These are phyloP conservation scores for Drosophila parthenogenetica DNA, from an alignment of 2,888 invertebrate species.

Conservation along the genomic window DNA sequence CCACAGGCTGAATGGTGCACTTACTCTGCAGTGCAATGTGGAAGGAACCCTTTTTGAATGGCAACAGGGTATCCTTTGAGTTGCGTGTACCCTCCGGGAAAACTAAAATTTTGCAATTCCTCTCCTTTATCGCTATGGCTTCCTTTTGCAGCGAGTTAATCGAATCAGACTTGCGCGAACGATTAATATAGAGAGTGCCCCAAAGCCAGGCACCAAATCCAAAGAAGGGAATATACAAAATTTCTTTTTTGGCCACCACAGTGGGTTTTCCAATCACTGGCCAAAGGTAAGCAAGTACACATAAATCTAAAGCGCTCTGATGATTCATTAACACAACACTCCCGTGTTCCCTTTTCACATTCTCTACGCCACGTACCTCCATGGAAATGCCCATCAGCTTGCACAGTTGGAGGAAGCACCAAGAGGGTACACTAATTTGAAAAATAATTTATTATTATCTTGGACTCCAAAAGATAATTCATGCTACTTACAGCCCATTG, in stretches of 20 bases:
- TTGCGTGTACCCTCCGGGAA: slow-evolving; percentile 98
- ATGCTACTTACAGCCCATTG: slow-evolving; percentile 91
- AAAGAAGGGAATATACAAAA: slow-evolving; percentile 93
- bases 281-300: slow-evolving; percentile 86
- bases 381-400: slow-evolving; percentile 88
- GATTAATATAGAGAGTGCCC: slow-evolving; percentile 95
- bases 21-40: slow-evolving; percentile 94
- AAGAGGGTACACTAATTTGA: slow-evolving; percentile 88
- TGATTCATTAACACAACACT: slow-evolving; percentile 94
- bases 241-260: slow-evolving; percentile 93
- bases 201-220: slow-evolving; percentile 94
- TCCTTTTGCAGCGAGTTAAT: slow-evolving; percentile 90
- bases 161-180: slow-evolving; percentile 90
- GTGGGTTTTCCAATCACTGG: slow-evolving; percentile 92
- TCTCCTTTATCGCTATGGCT: slow-evolving; percentile 88
- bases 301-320: slow-evolving; percentile 94
- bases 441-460: slow-evolving; percentile 4
- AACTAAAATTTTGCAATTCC: slow-evolving; percentile 91
- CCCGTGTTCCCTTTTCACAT: slow-evolving; percentile 90
- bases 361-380: slow-evolving; percentile 90
- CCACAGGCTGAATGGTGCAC: slow-evolving; percentile 95
- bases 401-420: slow-evolving; percentile 86
- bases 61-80: slow-evolving; percentile 90
- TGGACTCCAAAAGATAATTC: neutral
- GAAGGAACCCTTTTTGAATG: slow-evolving; percentile 98